These are phyloP conservation scores for Toxonevra muliebris DNA, from an alignment of 2,888 invertebrate genomes.

Conservation along the genomic window DNA sequence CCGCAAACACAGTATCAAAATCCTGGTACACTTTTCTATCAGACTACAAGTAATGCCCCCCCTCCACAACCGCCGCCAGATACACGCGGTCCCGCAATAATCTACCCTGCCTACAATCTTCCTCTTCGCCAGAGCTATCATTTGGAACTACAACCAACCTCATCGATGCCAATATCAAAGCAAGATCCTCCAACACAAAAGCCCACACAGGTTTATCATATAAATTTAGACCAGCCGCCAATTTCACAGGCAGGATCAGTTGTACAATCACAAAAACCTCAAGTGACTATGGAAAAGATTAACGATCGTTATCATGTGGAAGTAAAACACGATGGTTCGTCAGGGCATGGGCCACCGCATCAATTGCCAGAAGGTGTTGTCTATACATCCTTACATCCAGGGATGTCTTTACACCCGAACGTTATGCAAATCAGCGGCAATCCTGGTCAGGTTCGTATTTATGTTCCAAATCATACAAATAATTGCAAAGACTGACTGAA, in stretches of 20 bases:
- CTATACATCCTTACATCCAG: constrained; percentile 58
- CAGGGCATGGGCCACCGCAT: constrained; percentile 53
- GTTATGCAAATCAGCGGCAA: constrained; percentile 60
- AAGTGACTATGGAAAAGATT: constrained; percentile 64
- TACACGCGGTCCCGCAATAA: constrained; percentile 54
- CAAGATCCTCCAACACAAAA: constrained; percentile 56
- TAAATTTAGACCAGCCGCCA: constrained; percentile 62
- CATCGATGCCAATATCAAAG: constrained; percentile 52
- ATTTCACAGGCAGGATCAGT: constrained; percentile 53
- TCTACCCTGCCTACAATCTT: constrained; percentile 59
- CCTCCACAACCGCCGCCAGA: constrained; percentile 61
- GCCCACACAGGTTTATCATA: constrained; percentile 60
- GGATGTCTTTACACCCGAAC: constrained; percentile 60
- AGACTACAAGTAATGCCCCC: constrained; percentile 65
- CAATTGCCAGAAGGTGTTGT: constrained; percentile 60
- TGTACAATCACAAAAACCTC: constrained; percentile 57
- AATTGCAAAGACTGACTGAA: not conserved
- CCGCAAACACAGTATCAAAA: constrained; percentile 66
- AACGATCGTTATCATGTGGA: constrained; percentile 63
- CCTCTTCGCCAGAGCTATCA: constrained; percentile 62
- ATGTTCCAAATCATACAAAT: not conserved
- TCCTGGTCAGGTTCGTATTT: constrained; percentile 49
- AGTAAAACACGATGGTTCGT: constrained; percentile 57
- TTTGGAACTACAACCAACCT: constrained; percentile 56
- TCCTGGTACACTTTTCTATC: constrained; percentile 67